These are phyloP conservation scores for Plebejus anna DNA, from an alignment of 2,888 invertebrate genomes.

Conservation along the genomic window DNA sequence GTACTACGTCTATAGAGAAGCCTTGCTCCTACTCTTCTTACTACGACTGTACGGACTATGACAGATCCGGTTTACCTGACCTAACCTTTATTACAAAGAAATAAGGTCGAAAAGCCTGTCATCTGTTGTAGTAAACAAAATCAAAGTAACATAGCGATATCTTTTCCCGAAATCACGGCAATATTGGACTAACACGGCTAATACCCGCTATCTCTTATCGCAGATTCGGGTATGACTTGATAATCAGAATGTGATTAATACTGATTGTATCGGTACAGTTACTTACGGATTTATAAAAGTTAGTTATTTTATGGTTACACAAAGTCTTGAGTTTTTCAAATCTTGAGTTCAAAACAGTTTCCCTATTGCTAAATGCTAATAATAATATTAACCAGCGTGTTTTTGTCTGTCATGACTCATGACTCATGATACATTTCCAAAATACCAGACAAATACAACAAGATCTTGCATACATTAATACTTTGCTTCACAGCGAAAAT, in stretches of 20 bases:
- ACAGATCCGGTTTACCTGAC: neutral
- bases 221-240: conserved; percentile 42
- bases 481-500: too few species aligned
- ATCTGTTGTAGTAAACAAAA: neutral
- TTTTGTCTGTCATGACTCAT: too few species aligned
- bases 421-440: too few species aligned
- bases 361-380: too few species aligned
- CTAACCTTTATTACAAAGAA: neutral
- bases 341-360: too few species aligned
- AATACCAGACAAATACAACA: too few species aligned
- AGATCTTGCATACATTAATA: too few species aligned
- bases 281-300: neutral
- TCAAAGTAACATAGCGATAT: neutral
- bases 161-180: conserved; percentile 12
- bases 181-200: conserved; percentile 19
- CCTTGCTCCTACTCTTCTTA: too few species aligned
- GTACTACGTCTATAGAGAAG: too few species aligned
- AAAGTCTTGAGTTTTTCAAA: too few species aligned
- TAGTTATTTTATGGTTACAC: neutral
- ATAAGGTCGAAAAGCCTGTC: neutral
- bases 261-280: conserved; percentile 45
- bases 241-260: conserved; percentile 45
- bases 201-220: conserved; percentile 40
- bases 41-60: neutral
- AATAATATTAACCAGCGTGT: too few species aligned